Conservation (phyloP, 2,888 invertebrate species). For the Phrixothrix hirtus region DNA sequence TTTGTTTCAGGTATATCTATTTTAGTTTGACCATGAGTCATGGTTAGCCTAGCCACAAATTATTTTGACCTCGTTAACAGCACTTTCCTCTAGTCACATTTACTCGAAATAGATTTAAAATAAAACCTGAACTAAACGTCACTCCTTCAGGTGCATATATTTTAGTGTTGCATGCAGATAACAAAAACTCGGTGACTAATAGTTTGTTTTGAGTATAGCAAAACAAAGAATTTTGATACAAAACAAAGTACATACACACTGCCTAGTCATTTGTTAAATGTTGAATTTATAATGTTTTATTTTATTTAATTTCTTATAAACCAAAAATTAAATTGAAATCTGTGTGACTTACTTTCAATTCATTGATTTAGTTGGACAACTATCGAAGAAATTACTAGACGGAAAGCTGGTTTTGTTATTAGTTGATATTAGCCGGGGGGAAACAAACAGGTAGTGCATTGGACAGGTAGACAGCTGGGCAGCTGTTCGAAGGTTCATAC, state of each 20-base stretch:
- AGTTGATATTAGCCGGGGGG: conserved; percentile 15
- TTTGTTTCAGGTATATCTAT: conserved; percentile 20
- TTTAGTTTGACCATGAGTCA: conserved; percentile 23
- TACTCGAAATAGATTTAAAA: conserved; percentile 16
- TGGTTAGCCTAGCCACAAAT: conserved; percentile 18
- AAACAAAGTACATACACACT: too few species aligned
- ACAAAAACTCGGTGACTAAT: not conserved
- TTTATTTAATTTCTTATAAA: too few species aligned
- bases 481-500: conserved; percentile 32
- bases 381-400: conserved; percentile 6
- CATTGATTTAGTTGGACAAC: not conserved
- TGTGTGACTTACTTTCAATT: not conserved
- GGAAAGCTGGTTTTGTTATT: conserved; percentile 23
- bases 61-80: conserved; percentile 26
- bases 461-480: conserved; percentile 36
- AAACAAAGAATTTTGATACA: not conserved
- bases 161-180: not conserved
- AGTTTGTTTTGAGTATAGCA: not conserved
- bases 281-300: too few species aligned
- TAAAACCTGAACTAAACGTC: conserved; percentile 12
- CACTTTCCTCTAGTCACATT: conserved; percentile 14
- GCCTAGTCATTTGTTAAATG: too few species aligned
- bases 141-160: not conserved
- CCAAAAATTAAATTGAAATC: too few species aligned
- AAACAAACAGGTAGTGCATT: conserved; percentile 30